Percentiles rank a stretch among this genome's conserved stretches.
Evolutionary conservation across 1,140 invertebrate species (phyloP).

Genomic region (Thaumetopoea pityocampa): DNA sequence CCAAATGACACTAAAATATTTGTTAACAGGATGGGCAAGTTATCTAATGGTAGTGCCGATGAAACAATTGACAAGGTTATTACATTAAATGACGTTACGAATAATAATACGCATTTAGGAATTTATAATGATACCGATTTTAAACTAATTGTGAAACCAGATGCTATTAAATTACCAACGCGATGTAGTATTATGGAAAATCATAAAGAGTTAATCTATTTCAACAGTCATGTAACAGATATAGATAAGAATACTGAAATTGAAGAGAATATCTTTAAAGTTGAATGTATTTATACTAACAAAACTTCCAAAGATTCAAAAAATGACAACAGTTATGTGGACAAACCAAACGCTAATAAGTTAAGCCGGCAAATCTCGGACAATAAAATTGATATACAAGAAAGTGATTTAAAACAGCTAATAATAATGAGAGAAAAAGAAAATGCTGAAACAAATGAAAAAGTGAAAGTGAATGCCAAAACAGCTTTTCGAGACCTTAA

Average conservation of each 20-base stretch:
- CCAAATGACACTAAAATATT: no score
- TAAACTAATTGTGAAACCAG: conserved; percentile 26
- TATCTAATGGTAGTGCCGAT: no score
- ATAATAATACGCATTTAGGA: conserved; percentile 29
- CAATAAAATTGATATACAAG: conserved; percentile 12
- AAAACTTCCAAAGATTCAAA: neutral
- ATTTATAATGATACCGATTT: conserved; percentile 40
- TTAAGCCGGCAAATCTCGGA: neutral
- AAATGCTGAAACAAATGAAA: conserved; percentile 11
- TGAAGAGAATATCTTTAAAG: conserved; percentile 15
- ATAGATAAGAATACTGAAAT: conserved; percentile 9
- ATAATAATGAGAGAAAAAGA: conserved; percentile 50
- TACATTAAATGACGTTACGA: conserved; percentile 11
- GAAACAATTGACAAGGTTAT: conserved; percentile 7
- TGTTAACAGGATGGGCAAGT: neutral
- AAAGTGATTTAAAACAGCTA: conserved; percentile 46
- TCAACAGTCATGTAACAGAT: conserved; percentile 1
- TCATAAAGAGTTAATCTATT: neutral
- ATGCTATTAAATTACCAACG: conserved; percentile 8
- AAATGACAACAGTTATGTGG: conserved; percentile 1
- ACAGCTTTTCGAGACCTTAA: no score
- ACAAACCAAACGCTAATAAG: neutral
- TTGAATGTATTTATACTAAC: conserved; percentile 3
- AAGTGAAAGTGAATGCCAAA: conserved; percentile 4
- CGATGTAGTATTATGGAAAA: conserved; percentile 3